Conservation (phyloP, 2,113 vertebrate species). For the Pseudorectes ferrugineus region DNA sequence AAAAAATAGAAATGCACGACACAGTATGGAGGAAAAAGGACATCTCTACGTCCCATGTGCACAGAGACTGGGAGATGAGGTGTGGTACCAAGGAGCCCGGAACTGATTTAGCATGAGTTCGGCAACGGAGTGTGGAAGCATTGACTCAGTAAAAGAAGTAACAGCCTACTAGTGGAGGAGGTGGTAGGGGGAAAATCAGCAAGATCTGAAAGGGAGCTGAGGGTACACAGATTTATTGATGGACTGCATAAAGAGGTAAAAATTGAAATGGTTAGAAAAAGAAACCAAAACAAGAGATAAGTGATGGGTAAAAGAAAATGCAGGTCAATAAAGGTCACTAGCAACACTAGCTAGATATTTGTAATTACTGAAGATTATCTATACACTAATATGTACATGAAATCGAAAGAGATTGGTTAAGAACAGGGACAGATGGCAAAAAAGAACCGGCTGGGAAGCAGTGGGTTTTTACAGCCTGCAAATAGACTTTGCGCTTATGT, state of each 20-base stretch:
- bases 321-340: not conserved
- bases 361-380: not conserved
- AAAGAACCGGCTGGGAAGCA: slow-evolving; percentile 18
- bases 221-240: not conserved
- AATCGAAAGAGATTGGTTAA: not conserved
- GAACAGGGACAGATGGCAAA: slow-evolving; percentile 51
- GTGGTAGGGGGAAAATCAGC: not conserved
- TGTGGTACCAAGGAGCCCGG: not conserved
- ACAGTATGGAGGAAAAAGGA: not conserved
- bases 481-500: slow-evolving; percentile 36
- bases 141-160: slow-evolving; percentile 14
- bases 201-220: not conserved
- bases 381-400: not conserved
- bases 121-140: not conserved
- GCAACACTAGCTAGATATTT: not conserved
- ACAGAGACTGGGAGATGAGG: not conserved
- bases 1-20: not conserved
- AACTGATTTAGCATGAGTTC: not conserved
- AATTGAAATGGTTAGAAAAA: not conserved
- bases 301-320: not conserved
- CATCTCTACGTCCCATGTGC: not conserved
- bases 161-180: slow-evolving; percentile 19
- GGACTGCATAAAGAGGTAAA: not conserved
- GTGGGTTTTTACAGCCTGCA: slow-evolving; percentile 43
- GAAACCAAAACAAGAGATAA: not conserved